Conservation (phyloP, 2,113 vertebrate genomes). For the Mustelus asterias region DNA sequence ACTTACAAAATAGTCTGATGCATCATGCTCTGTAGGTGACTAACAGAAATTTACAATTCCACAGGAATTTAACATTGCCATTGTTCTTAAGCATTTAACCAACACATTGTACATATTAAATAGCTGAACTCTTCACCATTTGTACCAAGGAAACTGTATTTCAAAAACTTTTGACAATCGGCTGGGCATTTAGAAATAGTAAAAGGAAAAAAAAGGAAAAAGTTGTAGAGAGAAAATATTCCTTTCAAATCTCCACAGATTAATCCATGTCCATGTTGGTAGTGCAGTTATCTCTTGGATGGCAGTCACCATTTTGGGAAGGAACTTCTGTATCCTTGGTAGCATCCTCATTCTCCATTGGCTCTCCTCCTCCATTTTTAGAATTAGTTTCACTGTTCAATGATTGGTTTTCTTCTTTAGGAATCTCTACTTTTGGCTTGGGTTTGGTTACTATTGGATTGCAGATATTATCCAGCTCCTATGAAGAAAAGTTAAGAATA, state of each 20-base stretch:
- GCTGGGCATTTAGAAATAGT: conserved; percentile 40
- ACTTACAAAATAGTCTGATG: conserved; percentile 44
- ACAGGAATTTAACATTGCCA: conserved; percentile 63
- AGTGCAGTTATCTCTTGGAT: conserved; percentile 53
- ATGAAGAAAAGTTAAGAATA: background rate
- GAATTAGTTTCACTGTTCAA: conserved; percentile 45
- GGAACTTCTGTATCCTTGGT: conserved; percentile 49
- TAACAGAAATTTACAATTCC: conserved; percentile 69
- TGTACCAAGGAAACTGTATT: background rate
- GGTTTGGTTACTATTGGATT: conserved; percentile 66
- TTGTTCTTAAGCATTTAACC: conserved; percentile 43
- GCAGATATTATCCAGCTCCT: conserved; percentile 63
- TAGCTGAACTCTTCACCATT: conserved; percentile 55
- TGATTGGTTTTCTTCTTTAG: conserved; percentile 62
- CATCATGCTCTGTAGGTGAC: conserved; percentile 51
- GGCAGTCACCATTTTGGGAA: conserved; percentile 60
- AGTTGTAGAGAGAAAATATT: conserved; percentile 39
- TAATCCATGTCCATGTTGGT: conserved; percentile 66
- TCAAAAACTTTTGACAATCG: background rate
- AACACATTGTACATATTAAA: conserved; percentile 67
- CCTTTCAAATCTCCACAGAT: conserved; percentile 40
- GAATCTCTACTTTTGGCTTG: conserved; percentile 69
- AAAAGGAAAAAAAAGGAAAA: conserved; percentile 57
- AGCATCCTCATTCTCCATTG: conserved; percentile 50
- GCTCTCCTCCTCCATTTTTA: conserved; percentile 53